phyloP scores from a whole-genome alignment of 1,140 invertebrate genomes.

The Zeugodacus cucurbitae region DNA sequence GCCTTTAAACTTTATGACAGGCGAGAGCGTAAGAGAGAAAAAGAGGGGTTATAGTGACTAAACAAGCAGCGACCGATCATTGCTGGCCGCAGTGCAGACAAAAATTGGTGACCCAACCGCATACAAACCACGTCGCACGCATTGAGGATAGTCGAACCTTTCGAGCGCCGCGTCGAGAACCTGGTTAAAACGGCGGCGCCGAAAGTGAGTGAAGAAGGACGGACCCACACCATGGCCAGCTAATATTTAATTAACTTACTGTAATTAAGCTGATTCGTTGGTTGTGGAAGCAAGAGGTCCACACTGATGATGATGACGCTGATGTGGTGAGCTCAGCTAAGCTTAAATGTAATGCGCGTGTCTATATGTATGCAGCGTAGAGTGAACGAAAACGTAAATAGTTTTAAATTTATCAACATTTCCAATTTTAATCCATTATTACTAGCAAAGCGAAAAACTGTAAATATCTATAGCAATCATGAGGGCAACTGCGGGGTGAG shows the following conservation, averaged over 20 bases:
- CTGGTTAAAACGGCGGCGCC: background rate
- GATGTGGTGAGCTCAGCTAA: background rate
- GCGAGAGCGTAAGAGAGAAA: background rate
- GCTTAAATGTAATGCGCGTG: background rate
- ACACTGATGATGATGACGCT: background rate
- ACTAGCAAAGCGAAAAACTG: background rate
- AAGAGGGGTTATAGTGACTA: background rate
- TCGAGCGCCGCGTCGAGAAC: background rate
- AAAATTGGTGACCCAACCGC: background rate
- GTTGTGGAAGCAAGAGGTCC: background rate
- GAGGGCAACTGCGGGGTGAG: background rate
- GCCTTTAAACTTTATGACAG: slow-evolving; percentile 10
- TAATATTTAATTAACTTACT: slow-evolving; percentile 26
- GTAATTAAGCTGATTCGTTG: slow-evolving; percentile 16
- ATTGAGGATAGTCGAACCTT: background rate
- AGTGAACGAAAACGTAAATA: background rate
- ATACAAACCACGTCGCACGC: background rate
- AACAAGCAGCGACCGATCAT: background rate
- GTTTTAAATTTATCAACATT: slow-evolving; percentile 24
- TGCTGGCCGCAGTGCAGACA: background rate
- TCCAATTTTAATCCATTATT: slow-evolving; percentile 18
- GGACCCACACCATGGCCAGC: background rate
- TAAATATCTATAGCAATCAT: background rate
- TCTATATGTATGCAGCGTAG: background rate
- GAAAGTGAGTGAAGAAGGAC: background rate